These are phyloP conservation scores for Glomeris maerens DNA, from an alignment of 1,140 invertebrate genomes.

Conservation along the genomic window DNA sequence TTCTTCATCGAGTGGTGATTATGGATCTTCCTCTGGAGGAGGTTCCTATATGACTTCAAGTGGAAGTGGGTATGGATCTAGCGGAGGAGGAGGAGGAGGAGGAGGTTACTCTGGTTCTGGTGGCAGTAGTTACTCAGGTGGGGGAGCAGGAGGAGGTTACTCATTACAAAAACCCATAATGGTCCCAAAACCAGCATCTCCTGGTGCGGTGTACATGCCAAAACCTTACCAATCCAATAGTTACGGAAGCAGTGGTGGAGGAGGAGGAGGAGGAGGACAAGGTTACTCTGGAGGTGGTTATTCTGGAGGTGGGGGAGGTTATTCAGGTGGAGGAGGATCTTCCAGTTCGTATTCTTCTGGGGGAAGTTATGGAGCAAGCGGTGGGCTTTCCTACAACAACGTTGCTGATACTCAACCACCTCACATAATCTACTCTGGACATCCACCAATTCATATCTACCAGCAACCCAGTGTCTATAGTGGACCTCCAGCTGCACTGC, in stretches of 20 bases:
- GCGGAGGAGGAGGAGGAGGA: not conserved
- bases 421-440: slow-evolving; percentile 32
- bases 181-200: not conserved
- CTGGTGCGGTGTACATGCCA: not conserved
- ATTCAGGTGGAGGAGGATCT: not conserved
- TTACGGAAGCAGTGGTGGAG: no score
- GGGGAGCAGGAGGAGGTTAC: not conserved
- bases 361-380: no score
- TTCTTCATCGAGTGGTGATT: not conserved
- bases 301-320: not conserved
- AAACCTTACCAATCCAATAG: not conserved
- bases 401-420: slow-evolving; percentile 16
- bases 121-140: not conserved
- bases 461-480: slow-evolving; percentile 26
- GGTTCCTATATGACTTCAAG: no score
- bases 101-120: not conserved
- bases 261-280: no score
- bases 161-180: not conserved
- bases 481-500: no score
- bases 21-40: not conserved
- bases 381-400: not conserved
- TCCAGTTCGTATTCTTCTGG: not conserved
- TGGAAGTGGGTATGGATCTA: not conserved
- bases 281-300: not conserved
- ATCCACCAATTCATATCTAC: slow-evolving; percentile 32